Conservation (phyloP, 2,797 vertebrate genomes). For the Artibeus lituratus region DNA sequence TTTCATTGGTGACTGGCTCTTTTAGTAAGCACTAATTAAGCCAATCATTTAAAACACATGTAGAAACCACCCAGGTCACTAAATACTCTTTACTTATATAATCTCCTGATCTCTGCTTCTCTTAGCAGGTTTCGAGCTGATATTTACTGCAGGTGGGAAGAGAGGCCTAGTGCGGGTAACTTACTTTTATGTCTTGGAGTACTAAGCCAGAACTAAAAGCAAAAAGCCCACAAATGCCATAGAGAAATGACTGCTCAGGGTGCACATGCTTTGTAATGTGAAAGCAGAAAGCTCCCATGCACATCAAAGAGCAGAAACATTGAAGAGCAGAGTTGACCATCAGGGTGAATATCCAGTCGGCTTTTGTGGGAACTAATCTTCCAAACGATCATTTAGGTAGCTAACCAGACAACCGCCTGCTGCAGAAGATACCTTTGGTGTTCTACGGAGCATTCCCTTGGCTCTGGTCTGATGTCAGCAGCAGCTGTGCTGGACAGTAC, state of each 20-base stretch:
- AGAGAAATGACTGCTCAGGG: background rate
- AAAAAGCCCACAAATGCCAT: background rate
- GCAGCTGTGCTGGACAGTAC: background rate
- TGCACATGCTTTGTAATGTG: background rate
- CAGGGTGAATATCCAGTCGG: background rate
- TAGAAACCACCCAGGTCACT: background rate
- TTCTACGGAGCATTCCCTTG: fast-evolving
- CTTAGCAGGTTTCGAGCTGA: background rate
- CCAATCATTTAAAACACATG: background rate
- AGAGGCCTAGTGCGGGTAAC: background rate
- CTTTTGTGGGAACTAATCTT: background rate
- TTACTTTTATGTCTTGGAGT: background rate
- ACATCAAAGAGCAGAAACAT: background rate
- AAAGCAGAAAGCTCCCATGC: fast-evolving
- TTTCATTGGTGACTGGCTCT: background rate
- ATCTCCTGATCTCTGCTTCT: background rate
- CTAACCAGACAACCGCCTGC: background rate
- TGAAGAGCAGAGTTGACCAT: background rate
- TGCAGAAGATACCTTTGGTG: background rate
- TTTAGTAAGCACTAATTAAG: background rate
- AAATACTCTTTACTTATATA: background rate
- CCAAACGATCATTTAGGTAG: background rate
- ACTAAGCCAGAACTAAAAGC: background rate
- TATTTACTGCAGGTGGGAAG: background rate
- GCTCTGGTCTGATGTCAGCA: background rate